phyloP scores from a whole-genome alignment of 2,113 vertebrate species.

The Eleginops maclovinus region DNA sequence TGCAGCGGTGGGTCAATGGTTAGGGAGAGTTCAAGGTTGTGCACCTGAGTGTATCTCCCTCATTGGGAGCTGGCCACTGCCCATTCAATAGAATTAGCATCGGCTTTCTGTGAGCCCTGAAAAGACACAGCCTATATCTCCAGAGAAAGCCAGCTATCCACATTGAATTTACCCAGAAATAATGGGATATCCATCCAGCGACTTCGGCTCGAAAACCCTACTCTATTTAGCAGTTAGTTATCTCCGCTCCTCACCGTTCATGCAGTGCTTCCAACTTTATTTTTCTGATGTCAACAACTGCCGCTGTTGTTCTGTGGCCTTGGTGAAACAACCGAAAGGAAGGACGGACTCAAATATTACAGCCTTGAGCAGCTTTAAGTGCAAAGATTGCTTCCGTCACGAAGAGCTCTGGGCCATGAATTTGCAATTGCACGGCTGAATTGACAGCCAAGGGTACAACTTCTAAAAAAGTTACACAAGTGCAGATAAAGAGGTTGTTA shows the following conservation, averaged over 20 bases:
- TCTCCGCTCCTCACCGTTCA: conserved; percentile 4
- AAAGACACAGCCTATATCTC: conserved; percentile 27
- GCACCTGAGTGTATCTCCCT: conserved; percentile 49
- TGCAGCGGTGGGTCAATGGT: conserved; percentile 60
- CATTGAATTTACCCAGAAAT: conserved; percentile 39
- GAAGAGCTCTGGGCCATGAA: conserved; percentile 50
- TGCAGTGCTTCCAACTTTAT: conserved; percentile 10
- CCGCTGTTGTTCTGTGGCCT: conserved; percentile 48
- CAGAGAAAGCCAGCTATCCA: conserved; percentile 7
- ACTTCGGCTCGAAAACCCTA: conserved; percentile 6
- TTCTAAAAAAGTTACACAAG: conserved; percentile 53
- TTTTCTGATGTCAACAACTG: conserved; percentile 29
- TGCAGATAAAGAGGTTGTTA: conserved; percentile 16
- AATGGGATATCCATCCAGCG: conserved; percentile 18
- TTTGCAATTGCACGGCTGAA: conserved; percentile 40
- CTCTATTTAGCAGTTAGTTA: conserved; percentile 13
- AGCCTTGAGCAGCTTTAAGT: conserved; percentile 55
- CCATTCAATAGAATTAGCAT: conserved; percentile 44
- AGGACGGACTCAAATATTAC: conserved; percentile 57
- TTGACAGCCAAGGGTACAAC: conserved; percentile 48
- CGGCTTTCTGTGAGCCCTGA: conserved; percentile 17
- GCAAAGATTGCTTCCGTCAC: conserved; percentile 50
- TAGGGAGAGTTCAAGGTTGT: conserved; percentile 62
- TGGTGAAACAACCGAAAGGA: conserved; percentile 45
- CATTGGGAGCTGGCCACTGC: conserved; percentile 20